Evolutionary conservation across 2,797 vertebrate genomes (phyloP), one percentile per base, ranked within the genome.

Genomic region (Pelochelys cantorii): DNA sequence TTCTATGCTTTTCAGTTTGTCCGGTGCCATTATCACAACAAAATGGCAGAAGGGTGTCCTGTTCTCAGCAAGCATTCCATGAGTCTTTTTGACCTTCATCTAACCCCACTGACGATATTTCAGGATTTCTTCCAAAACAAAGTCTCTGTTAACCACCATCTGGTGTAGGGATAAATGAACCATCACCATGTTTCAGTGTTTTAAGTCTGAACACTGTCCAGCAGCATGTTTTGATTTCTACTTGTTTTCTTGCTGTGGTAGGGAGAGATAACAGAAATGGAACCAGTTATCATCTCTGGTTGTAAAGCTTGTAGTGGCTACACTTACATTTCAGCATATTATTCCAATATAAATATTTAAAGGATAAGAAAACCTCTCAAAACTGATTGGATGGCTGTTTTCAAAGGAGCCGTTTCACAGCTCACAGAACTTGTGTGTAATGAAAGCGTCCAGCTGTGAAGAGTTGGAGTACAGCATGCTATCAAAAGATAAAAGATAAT

Each of bases 311-410:
- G 85, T 81, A 85, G 18, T 91, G 84, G 94, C 56, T 81, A 91
- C n/a, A 71, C 90, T 96, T 86, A 81, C 68, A 27, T 90, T 95
- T 95, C 79, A 87, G 29, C 55, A 87, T 82, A 23, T 75, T 88
- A 22, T 52, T 92, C 82, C 82, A 95, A 88, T 22, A 77, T 93
- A 97, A 97, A 97, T 95, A 97, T 97, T 96, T 95, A 78, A 91
- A 86, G 80, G 48, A 79, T 86, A 92, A 85, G 48, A 79, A 55
- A 0, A 17, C 1, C 27, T 4, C 68, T 87, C 85, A 88, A 54
- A 4, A 27, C 53, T 57, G 27, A 93, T 53, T 4, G 77, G 31
- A 85, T 59, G 79, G 56, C n/a, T 86, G 34, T 88, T 97, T 94
- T 71, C 87, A 94, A 79, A 83, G 83, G 53, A 91, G 34, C 25